Conservation (phyloP, 2,888 invertebrate species). For the Aquatica leii region DNA sequence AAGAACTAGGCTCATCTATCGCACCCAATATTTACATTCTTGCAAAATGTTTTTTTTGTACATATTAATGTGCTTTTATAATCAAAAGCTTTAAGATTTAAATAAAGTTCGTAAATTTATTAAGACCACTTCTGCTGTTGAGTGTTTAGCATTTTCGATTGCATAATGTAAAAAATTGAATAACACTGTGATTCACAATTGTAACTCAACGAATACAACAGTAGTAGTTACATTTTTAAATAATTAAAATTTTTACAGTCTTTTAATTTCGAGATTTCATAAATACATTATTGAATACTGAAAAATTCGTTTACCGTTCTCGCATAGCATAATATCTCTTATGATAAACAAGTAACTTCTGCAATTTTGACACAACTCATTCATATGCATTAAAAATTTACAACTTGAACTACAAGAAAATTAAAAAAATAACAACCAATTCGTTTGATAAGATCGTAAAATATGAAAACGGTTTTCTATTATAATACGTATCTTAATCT, state of each 20-base stretch:
- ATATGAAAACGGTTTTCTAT: constrained; percentile 23
- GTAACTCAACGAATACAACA: neutral
- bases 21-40: constrained; percentile 12
- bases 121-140: too few relatives aligned
- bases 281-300: too few relatives aligned
- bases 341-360: neutral
- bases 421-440: too few relatives aligned
- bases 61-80: constrained; percentile 8
- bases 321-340: too few relatives aligned
- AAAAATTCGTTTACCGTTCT: too few relatives aligned
- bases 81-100: constrained; percentile 1
- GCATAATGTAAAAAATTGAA: neutral
- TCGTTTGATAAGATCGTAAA: constrained; percentile 8
- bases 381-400: neutral
- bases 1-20: constrained; percentile 12
- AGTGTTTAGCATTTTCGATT: constrained; percentile 1
- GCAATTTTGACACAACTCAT: constrained; percentile 12
- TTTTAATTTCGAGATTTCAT: neutral
- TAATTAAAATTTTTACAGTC: neutral
- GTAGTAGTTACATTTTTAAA: too few relatives aligned
- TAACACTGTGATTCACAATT: neutral
- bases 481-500: constrained; percentile 28
- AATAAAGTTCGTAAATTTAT: neutral
- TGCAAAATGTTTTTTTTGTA: constrained; percentile 7
- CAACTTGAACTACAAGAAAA: neutral